Evolutionary conservation across 2,888 invertebrate species (phyloP).

Genomic region (Erpobdella octoculata): DNA sequence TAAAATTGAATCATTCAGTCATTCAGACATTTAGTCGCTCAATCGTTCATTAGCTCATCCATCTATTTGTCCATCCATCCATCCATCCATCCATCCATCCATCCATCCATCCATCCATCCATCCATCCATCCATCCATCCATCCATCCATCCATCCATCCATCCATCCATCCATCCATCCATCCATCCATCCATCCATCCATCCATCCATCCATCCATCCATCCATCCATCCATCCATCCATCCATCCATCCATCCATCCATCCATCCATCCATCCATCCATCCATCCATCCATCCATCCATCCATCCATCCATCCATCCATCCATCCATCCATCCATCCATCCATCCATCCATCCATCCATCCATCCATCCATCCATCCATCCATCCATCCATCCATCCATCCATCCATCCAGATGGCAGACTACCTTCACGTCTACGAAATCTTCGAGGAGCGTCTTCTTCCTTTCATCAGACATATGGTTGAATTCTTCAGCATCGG

Average conservation of each 20-base stretch:
- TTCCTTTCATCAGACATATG: conserved; percentile 24
- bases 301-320: background rate
- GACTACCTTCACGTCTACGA: conserved; percentile 25
- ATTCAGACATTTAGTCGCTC: too few relatives aligned
- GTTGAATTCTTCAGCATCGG: conserved; percentile 17
- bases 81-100: background rate
- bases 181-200: conserved; percentile 9
- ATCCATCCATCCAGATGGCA: conserved; percentile 3
- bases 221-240: too few relatives aligned
- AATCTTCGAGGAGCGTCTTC: conserved; percentile 17
- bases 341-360: background rate
- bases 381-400: conserved; percentile 4
- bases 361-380: conserved; percentile 17
- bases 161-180: conserved; percentile 13
- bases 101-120: background rate
- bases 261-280: conserved; percentile 15
- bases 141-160: background rate
- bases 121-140: too few relatives aligned
- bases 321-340: too few relatives aligned
- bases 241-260: background rate
- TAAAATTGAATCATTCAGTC: too few relatives aligned
- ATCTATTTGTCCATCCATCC: conserved; percentile 8
- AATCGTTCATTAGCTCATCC: background rate
- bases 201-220: background rate
- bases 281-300: conserved; percentile 8